Evolutionary conservation across 2,797 vertebrate species (phyloP), one percentile per base, ranked within the genome.

Genomic region (Squalus acanthias): DNA sequence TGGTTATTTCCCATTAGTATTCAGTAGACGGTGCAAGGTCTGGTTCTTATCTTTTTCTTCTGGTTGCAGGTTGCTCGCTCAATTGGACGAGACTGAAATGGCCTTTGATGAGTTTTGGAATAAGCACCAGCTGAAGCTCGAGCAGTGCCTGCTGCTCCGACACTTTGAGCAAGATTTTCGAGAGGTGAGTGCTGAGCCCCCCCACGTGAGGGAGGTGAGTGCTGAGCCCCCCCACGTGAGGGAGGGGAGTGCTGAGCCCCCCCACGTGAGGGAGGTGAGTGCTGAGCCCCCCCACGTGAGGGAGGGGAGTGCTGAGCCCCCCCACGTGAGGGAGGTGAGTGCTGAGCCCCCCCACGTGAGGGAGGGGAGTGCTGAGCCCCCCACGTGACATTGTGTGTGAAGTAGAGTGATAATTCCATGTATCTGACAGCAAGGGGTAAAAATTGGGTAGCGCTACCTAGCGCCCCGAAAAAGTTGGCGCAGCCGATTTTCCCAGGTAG

Each of bases 91-190:
- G 97, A 99, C 99, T 0, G 99, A 99, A 97, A 97, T 98, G 0
- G 99, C 99, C 57, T 99, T 99, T 96, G 99, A 99, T 96, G 99
- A 99, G 97, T 99, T 99, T 97, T 99, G 99, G 99, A 97, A 98
- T 74, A 98, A 98, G 96, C 99, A 99, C 97, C 98, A 99, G 96
- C 98, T 98, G 97, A 99, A 99, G 96, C 98, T 99, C 96, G 98
- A 99, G 95, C 99, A 99, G 97, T 99, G 99, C 97, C 98, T 99
- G 96, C 98, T 97, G 96, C 98, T 99, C 74, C 98, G 99, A 79
- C 98, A 99, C 97, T 99, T 99, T 97, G 99, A 99, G 97, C 98
- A 99, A 96, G 98, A 98, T 97, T 99, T 99, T 98, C 98, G 98
- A 97, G 99, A 99, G 99, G 99, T 99, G 97, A 98, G 98, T 57